Conservation (phyloP, 2,888 invertebrate genomes). For the Alitta virens region DNA sequence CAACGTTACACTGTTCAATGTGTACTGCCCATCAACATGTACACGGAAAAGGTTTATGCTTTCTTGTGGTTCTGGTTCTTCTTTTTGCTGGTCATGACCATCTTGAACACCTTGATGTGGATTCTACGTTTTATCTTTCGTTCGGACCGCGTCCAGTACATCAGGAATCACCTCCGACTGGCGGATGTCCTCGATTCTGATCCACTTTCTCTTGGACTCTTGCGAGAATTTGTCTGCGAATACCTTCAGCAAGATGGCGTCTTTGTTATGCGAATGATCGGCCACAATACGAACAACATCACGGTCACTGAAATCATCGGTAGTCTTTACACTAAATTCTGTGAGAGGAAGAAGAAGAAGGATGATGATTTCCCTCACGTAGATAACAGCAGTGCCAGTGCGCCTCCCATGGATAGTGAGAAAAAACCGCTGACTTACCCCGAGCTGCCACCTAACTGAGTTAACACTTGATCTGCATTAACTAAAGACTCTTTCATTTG, state of each 20-base stretch:
- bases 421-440: no score
- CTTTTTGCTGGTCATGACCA: slow-evolving; percentile 40
- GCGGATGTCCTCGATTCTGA: slow-evolving; percentile 1
- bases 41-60: slow-evolving; percentile 27
- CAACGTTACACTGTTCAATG: slow-evolving; percentile 45
- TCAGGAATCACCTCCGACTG: slow-evolving; percentile 42
- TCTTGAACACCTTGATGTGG: slow-evolving; percentile 47
- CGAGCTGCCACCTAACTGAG: no score
- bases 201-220: neutral
- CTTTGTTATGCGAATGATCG: slow-evolving; percentile 51
- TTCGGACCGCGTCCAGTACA: slow-evolving; percentile 32
- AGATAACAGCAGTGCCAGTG: no score
- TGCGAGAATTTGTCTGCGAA: slow-evolving; percentile 46
- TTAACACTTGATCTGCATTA: no score
- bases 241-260: slow-evolving; percentile 53
- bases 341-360: slow-evolving; percentile 4
- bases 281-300: slow-evolving; percentile 54
- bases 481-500: no score
- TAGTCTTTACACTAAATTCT: slow-evolving; percentile 50
- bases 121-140: slow-evolving; percentile 19
- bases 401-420: no score
- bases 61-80: slow-evolving; percentile 42
- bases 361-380: neutral
- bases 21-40: slow-evolving; percentile 33
- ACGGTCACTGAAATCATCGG: slow-evolving; percentile 50